Conservation (phyloP, 2,113 vertebrate species). For the Diadophis punctatus region DNA sequence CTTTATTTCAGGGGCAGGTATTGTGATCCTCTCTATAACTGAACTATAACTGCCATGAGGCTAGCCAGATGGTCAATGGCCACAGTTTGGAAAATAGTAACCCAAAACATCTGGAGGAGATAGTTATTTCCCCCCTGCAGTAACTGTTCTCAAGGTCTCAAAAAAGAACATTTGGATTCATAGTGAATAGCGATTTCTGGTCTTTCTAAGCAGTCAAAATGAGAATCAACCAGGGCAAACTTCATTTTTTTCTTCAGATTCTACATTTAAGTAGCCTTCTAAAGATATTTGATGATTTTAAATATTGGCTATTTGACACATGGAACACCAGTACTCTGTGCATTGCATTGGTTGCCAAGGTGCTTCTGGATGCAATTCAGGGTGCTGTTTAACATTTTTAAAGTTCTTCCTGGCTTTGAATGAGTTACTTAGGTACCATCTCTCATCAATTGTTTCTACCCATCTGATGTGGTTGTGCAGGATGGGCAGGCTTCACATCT, state of each 20-base stretch:
- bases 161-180: not conserved
- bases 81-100: not conserved
- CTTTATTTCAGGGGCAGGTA: not conserved
- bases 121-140: not conserved
- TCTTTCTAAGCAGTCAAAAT: not conserved
- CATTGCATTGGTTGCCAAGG: not conserved
- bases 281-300: not conserved
- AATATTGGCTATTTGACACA: not conserved
- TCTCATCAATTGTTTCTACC: not conserved
- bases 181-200: not conserved
- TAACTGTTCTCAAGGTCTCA: not conserved
- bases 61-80: not conserved
- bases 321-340: not conserved
- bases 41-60: not conserved
- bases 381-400: not conserved
- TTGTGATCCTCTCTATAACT: not conserved
- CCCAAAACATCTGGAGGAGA: not conserved
- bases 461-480: not conserved
- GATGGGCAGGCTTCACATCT: not conserved
- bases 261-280: not conserved
- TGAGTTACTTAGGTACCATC: not conserved
- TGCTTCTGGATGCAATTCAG: not conserved
- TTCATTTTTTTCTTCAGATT: not conserved
- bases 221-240: slow-evolving; percentile 1
- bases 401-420: not conserved